Evolutionary conservation across 2,888 invertebrate species (phyloP), one percentile per base, ranked within the genome.

Genomic region (Ichneumoninae sp.): DNA sequence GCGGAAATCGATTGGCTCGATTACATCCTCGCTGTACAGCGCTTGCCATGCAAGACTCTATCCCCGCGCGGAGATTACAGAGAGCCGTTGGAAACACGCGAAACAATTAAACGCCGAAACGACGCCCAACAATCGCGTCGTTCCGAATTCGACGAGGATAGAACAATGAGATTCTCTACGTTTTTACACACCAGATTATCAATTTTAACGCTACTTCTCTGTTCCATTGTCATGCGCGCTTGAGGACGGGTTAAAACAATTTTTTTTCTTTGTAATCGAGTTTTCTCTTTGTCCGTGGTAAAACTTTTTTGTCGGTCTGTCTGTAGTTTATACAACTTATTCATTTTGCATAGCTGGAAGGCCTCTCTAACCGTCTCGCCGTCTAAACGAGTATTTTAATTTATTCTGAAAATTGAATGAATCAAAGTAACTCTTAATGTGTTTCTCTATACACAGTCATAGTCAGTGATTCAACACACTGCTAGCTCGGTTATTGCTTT

Each of bases 371-470:
- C 4, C 3, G 16, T 47, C 13, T 47, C 16, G 13, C 16, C 5
- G 44, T 47, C 44, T 16, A 16, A 47, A 47, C 13, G 16, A 16
- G 16, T 13, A 47, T 47, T 47, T 54, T 54, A 54, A 54, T 60
- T 60, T 60, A 60, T 62, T 3, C 33, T 62, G 62, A 30, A 62
- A 62, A 62, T 10, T 33, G 33, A 16, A 62, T 33, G 62, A 62
- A 7, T 62, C 16, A 62, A 13, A 13, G 19, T 22, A 8, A 54
- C 19, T 1, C 44, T 47, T 6, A 19, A 3, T 16, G 19, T 7
- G 8, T 19, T 0, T 22, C 7, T 54, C 52, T 19, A 5, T 19
- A 5, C 7, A 54, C 8, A 8, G 6, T 19, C 19, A 22, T 6
- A 52, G 40, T 30, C 62, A n/a, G 30, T 33, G 33, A 62, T 62